phyloP scores from a whole-genome alignment of 1,140 invertebrate genomes.

The Philopotamus ludificatus region DNA sequence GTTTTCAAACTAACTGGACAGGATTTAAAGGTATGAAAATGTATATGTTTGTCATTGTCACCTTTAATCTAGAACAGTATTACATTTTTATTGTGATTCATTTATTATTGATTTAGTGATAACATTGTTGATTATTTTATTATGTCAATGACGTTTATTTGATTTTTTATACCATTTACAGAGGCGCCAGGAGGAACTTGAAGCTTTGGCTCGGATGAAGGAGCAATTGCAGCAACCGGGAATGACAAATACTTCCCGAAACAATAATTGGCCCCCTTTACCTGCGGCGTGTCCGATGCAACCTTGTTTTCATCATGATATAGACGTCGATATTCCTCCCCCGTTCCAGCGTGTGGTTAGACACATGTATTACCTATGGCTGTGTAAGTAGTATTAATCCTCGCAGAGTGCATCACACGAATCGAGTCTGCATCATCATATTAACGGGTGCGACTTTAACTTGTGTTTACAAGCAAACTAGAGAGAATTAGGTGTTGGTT shows the following conservation, averaged over 20 bases:
- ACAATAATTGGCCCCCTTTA: slow-evolving; percentile 98
- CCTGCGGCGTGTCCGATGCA: slow-evolving; percentile 89
- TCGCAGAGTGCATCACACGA: no score
- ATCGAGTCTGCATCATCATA: no score
- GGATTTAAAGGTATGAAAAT: neutral
- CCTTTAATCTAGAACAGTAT: neutral
- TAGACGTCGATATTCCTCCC: slow-evolving; percentile 97
- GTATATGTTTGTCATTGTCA: neutral
- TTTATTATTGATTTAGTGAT: neutral
- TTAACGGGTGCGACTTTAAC: no score
- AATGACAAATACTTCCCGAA: slow-evolving; percentile 71
- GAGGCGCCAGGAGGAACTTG: slow-evolving; percentile 80
- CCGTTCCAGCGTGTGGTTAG: slow-evolving; percentile 96
- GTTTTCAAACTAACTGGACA: no score
- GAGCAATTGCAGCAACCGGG: slow-evolving; percentile 72
- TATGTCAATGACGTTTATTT: neutral
- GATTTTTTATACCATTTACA: slow-evolving; percentile 46
- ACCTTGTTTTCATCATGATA: slow-evolving; percentile 99
- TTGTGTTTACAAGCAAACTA: no score
- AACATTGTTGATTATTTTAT: neutral
- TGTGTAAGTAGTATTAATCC: slow-evolving; percentile 77
- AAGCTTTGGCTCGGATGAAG: slow-evolving; percentile 85
- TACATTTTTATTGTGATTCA: neutral
- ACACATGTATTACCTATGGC: slow-evolving; percentile 94
- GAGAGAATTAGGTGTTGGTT: no score